Evolutionary conservation across 1,140 invertebrate species (phyloP).

Genomic region (Orius insidiosus): DNA sequence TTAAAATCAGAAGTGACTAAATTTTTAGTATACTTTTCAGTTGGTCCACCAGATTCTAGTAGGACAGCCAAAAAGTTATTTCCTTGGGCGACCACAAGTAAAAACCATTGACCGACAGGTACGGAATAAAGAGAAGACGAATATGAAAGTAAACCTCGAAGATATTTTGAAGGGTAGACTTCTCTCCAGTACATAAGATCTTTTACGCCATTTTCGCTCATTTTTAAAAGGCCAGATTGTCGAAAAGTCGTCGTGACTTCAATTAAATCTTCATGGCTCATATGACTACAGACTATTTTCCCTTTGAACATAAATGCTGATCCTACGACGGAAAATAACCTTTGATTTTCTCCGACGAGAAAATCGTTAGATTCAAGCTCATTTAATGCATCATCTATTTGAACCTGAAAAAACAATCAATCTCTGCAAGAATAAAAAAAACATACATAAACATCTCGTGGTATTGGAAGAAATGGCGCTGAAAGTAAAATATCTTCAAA

Average conservation of each 20-base stretch:
- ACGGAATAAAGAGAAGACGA: constrained; percentile 19
- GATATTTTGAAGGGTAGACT: constrained; percentile 37
- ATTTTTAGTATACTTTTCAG: constrained; percentile 25
- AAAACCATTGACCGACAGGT: constrained; percentile 43
- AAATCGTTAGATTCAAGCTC: too few relatives aligned
- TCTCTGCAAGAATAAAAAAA: too few relatives aligned
- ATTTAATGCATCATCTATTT: too few relatives aligned
- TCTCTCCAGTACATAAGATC: constrained; percentile 60
- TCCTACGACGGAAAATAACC: too few relatives aligned
- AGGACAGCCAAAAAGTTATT: constrained; percentile 41
- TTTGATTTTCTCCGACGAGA: too few relatives aligned
- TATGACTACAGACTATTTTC: constrained; percentile 51
- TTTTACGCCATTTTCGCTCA: constrained; percentile 41
- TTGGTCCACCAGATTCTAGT: constrained; percentile 47
- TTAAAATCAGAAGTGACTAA: constrained; percentile 4
- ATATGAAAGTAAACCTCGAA: constrained; percentile 20
- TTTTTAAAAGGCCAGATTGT: constrained; percentile 44
- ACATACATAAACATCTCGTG: too few relatives aligned
- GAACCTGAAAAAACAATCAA: too few relatives aligned
- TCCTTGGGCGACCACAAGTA: constrained; percentile 44
- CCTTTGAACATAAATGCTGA: constrained; percentile 24
- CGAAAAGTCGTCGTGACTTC: constrained; percentile 51
- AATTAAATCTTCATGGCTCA: constrained; percentile 46
- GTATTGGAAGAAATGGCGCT: too few relatives aligned
- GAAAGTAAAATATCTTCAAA: too few relatives aligned